phyloP scores from a whole-genome alignment of 1,140 invertebrate species.

The Microplitis demolitor region DNA sequence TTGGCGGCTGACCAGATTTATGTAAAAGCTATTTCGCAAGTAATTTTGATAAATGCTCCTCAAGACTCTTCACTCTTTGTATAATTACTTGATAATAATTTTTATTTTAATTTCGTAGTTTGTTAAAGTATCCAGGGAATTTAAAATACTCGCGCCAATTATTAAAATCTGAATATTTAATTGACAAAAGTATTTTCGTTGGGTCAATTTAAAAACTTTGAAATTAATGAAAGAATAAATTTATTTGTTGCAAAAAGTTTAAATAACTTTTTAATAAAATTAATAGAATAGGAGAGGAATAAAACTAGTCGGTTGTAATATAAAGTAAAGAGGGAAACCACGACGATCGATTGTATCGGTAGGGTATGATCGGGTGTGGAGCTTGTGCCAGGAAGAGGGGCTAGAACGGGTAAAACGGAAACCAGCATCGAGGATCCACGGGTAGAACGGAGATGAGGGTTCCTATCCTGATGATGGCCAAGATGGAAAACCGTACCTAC shows the following conservation, averaged over 20 bases:
- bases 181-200: too few relatives aligned
- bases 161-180: too few relatives aligned
- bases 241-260: background rate
- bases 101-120: too few relatives aligned
- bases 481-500: background rate
- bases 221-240: background rate
- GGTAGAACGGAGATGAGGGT: conserved; percentile 8
- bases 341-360: conserved; percentile 22
- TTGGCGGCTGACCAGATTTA: too few relatives aligned
- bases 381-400: background rate
- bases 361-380: conserved; percentile 9
- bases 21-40: too few relatives aligned
- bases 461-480: background rate
- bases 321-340: conserved; percentile 12
- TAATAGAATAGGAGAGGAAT: background rate
- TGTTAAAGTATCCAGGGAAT: too few relatives aligned
- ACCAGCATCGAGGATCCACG: conserved; percentile 1
- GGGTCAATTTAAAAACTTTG: too few relatives aligned
- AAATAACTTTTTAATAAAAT: background rate
- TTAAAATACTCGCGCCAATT: too few relatives aligned
- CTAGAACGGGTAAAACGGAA: conserved; percentile 5
- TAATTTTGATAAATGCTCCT: too few relatives aligned
- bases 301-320: background rate
- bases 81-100: too few relatives aligned
- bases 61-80: too few relatives aligned